phyloP scores from a whole-genome alignment of 2,888 invertebrate species.

The Drosophila lacicola region DNA sequence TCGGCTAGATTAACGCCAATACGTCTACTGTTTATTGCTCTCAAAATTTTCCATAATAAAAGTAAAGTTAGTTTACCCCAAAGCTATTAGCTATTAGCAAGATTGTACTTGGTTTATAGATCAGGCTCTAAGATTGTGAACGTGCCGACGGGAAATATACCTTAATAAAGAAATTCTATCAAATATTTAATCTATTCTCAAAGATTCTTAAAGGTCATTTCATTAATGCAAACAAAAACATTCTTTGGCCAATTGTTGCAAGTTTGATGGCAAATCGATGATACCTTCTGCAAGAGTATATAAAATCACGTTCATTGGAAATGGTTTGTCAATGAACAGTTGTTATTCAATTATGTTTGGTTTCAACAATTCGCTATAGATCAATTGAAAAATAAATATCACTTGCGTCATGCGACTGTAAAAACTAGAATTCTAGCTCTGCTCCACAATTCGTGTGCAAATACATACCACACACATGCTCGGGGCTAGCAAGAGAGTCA shows the following conservation, averaged over 20 bases:
- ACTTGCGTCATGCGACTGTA: background rate
- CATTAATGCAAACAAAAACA: no score
- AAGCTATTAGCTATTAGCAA: background rate
- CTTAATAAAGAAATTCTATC: no score
- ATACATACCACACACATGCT: background rate
- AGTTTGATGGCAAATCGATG: background rate
- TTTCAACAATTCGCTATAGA: slow-evolving; percentile 1
- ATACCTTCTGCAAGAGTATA: background rate
- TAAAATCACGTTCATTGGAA: slow-evolving; percentile 2
- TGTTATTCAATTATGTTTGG: slow-evolving; percentile 4
- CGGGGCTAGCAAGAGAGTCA: background rate
- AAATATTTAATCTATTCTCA: no score
- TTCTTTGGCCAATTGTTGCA: background rate
- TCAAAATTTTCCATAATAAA: background rate
- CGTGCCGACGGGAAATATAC: no score
- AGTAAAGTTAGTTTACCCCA: background rate
- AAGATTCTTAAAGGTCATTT: no score
- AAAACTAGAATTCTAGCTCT: background rate
- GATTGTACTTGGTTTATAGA: background rate
- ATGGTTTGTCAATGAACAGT: background rate
- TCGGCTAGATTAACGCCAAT: background rate
- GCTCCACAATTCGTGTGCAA: background rate
- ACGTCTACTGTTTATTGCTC: background rate
- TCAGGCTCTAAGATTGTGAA: no score
- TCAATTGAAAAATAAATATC: slow-evolving; percentile 15